These are phyloP conservation scores for Pemphredon lugubris DNA, from an alignment of 2,888 invertebrate species.

Conservation along the genomic window DNA sequence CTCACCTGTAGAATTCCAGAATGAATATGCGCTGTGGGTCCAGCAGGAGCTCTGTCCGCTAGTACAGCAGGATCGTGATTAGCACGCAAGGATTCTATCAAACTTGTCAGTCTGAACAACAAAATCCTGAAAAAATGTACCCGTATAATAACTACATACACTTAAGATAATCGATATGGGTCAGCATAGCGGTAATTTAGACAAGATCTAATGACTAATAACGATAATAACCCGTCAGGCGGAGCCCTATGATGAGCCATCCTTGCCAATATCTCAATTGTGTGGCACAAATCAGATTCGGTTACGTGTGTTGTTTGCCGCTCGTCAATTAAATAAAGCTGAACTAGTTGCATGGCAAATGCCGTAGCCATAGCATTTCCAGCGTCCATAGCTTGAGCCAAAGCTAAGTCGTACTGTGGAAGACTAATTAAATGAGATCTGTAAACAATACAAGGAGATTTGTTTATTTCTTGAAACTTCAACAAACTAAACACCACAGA, in stretches of 20 bases:
- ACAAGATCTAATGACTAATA: too few relatives aligned
- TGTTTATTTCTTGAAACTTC: background rate
- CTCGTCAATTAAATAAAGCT: constrained; percentile 93
- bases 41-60: constrained; percentile 89
- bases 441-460: constrained; percentile 13
- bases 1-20: constrained; percentile 93
- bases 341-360: constrained; percentile 95
- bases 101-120: constrained; percentile 84
- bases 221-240: constrained; percentile 88
- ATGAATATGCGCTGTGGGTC: constrained; percentile 94
- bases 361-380: constrained; percentile 91
- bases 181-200: too few relatives aligned
- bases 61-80: constrained; percentile 88
- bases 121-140: constrained; percentile 69
- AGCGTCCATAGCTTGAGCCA: constrained; percentile 93
- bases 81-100: constrained; percentile 91
- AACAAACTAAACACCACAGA: background rate
- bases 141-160: background rate
- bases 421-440: constrained; percentile 84
- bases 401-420: constrained; percentile 88
- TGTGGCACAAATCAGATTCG: constrained; percentile 93
- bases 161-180: background rate
- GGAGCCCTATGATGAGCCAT: constrained; percentile 88
- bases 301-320: constrained; percentile 88
- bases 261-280: constrained; percentile 91